phyloP scores from a whole-genome alignment of 2,113 vertebrate species.

The Zootoca vivipara region DNA sequence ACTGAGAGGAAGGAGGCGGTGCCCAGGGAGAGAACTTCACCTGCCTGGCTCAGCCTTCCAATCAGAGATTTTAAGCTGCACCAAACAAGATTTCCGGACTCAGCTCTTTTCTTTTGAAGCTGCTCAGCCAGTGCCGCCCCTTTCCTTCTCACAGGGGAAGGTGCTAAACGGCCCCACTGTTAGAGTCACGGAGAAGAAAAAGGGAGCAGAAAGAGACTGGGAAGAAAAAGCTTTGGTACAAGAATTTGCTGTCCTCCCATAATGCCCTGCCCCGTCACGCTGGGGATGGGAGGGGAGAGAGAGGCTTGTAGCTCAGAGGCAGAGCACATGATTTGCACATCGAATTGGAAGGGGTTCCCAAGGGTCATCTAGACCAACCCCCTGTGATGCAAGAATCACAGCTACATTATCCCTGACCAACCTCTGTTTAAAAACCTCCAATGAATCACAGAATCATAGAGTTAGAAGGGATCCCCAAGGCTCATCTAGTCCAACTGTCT shows the following conservation, averaged over 20 bases:
- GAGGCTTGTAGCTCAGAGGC: neutral
- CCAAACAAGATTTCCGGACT: neutral
- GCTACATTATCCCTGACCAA: too few species aligned
- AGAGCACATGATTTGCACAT: neutral
- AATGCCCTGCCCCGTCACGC: too few species aligned
- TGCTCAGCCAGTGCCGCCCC: rapidly evolving
- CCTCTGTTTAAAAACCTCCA: too few species aligned
- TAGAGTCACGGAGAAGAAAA: neutral
- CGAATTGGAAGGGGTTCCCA: too few species aligned
- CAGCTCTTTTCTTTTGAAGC: rapidly evolving
- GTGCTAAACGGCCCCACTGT: neutral
- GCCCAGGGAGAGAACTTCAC: conserved; percentile 38
- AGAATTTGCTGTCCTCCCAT: neutral
- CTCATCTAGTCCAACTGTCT: too few species aligned
- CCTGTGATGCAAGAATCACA: too few species aligned
- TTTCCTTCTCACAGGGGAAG: neutral
- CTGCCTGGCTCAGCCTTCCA: neutral
- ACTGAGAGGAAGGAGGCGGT: conserved; percentile 19
- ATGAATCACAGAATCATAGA: too few species aligned
- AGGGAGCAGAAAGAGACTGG: neutral
- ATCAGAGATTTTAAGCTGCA: neutral
- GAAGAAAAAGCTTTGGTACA: too few species aligned
- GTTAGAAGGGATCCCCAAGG: too few species aligned
- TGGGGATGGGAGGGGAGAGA: neutral
- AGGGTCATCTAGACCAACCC: too few species aligned